Evolutionary conservation across 2,113 vertebrate genomes (phyloP).

Genomic region (Pangasianodon hypophthalmus): DNA sequence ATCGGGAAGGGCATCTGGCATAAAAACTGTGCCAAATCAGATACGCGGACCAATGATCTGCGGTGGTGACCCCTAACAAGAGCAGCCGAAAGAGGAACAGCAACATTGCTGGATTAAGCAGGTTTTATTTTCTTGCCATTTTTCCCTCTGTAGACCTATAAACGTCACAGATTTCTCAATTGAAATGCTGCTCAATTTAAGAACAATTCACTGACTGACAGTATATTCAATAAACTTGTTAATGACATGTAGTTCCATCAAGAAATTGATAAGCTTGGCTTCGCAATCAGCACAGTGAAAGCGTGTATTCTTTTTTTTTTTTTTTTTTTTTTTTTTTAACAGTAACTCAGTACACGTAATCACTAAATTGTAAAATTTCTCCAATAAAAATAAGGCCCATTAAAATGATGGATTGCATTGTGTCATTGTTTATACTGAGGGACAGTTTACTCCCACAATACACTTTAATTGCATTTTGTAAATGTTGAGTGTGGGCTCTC

Average conservation of each 20-base stretch:
- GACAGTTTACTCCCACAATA: conserved; percentile 71
- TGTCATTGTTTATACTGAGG: conserved; percentile 64
- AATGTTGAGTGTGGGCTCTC: conserved; percentile 69
- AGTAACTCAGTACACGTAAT: conserved; percentile 58
- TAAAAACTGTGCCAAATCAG: too few species aligned
- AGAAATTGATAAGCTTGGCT: conserved; percentile 8
- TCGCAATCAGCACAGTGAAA: not conserved
- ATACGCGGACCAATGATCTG: too few species aligned
- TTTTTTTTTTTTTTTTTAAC: conserved; percentile 6
- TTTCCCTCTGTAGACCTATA: not conserved
- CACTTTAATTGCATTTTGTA: conserved; percentile 71
- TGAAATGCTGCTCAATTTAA: not conserved
- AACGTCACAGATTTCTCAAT: not conserved
- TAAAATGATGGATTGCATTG: conserved; percentile 73
- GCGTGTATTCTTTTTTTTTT: not conserved
- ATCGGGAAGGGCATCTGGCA: too few species aligned
- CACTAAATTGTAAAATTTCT: conserved; percentile 66
- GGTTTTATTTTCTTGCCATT: not conserved
- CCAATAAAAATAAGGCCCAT: conserved; percentile 68
- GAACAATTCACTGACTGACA: not conserved
- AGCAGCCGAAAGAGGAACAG: too few species aligned
- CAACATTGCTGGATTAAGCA: not conserved
- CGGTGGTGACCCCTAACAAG: too few species aligned
- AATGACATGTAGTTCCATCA: conserved; percentile 15
- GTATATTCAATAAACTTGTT: not conserved